These are phyloP conservation scores for Paramuricea clavata DNA, from an alignment of 92 coral and sea anemone genomes.

Conservation along the genomic window DNA sequence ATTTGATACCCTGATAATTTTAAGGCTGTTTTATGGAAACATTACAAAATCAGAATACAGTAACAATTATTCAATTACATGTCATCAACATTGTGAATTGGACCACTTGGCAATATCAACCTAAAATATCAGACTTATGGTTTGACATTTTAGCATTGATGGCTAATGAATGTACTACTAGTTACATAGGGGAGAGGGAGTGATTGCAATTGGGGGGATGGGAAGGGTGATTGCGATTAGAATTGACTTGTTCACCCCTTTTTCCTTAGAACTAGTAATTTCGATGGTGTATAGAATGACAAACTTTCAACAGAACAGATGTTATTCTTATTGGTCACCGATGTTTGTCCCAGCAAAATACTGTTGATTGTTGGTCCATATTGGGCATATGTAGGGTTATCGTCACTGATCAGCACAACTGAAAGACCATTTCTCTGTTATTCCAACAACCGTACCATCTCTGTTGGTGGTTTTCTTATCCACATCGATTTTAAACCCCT, in stretches of 20 bases:
- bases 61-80: too few relatives aligned
- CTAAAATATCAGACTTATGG: too few relatives aligned
- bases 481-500: not conserved
- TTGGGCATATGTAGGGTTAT: constrained; percentile 63
- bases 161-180: too few relatives aligned
- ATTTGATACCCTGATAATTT: too few relatives aligned
- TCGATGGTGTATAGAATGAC: constrained; percentile 14
- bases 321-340: constrained; percentile 47
- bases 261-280: not conserved
- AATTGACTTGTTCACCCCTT: not conserved
- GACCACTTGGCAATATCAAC: too few relatives aligned
- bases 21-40: too few relatives aligned
- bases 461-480: not conserved
- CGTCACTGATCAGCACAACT: constrained; percentile 27
- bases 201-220: too few relatives aligned
- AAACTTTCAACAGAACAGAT: not conserved
- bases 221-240: too few relatives aligned
- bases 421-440: constrained; percentile 4
- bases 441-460: constrained; percentile 6
- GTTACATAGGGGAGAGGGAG: too few relatives aligned
- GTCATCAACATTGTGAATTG: too few relatives aligned
- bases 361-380: constrained; percentile 69
- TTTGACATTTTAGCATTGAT: too few relatives aligned
- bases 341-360: constrained; percentile 60
- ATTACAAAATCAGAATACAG: too few relatives aligned